Evolutionary conservation across 2,113 vertebrate species (phyloP).

Genomic region (Egretta garzetta): DNA sequence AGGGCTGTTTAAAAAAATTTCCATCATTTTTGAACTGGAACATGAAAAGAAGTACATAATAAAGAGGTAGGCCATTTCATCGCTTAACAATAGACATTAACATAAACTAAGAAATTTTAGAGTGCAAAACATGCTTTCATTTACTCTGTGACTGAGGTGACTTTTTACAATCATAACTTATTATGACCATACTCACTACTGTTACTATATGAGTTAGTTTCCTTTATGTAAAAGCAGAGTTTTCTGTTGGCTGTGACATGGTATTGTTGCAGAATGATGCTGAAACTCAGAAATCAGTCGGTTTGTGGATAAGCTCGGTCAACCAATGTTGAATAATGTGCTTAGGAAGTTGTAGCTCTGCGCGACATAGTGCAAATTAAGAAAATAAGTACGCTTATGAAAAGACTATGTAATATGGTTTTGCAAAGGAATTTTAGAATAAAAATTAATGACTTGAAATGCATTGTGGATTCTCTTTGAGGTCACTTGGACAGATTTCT

Average conservation of each 20-base stretch:
- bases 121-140: not conserved
- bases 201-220: not conserved
- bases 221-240: not conserved
- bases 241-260: not conserved
- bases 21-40: not conserved
- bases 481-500: not conserved
- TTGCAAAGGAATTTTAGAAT: not conserved
- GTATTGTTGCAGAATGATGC: accelerated
- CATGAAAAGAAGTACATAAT: not conserved
- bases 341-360: not conserved
- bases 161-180: not conserved
- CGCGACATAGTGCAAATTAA: not conserved
- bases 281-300: not conserved
- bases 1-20: not conserved
- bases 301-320: not conserved
- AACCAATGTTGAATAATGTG: accelerated
- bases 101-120: not conserved
- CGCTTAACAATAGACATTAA: not conserved
- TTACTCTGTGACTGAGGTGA: not conserved
- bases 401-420: not conserved
- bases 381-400: not conserved
- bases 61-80: not conserved
- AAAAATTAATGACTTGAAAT: not conserved
- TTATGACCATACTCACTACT: not conserved
- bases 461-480: not conserved